Base-by-base conservation (phyloP, 1,140 invertebrate genomes). In the Bombus waltoni region DNA sequence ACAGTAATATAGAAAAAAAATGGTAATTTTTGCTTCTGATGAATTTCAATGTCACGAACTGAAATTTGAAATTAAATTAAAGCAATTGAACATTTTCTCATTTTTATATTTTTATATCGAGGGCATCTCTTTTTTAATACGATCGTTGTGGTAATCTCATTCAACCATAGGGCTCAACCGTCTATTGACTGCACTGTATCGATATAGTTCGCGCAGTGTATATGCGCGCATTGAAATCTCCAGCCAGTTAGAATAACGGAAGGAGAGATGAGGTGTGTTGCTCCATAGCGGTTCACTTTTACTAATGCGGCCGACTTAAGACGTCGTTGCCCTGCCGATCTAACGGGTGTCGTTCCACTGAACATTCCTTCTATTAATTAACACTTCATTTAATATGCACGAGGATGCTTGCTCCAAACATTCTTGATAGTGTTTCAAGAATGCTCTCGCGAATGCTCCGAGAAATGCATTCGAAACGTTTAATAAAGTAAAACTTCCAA, bases 191-290 rank as follows among this genome's bases (percentile, higher is more conserved):
- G 42, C n/a, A 47, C 35, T 3, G 15, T 62, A 57, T 8, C 40
- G 35, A 80, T 73, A 75, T 53, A 53, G 47, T 53, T 53, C 18
- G 18, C 47, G 47, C 18, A 22, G 18, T 53, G 44, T 57, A 57
- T 57, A 86, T 80, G 78, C 72, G 47, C 59, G 88, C 89, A 90
- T 90, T 47, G 65, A 86, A 84, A 68, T 88, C 84, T 72, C 87
- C 81, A 32, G 47, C 83, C 90, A 91, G 93, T 92, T 92, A 92
- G 90, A 93, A 92, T 94, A 94, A 94, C 92, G 93, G 93, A 93
- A 94, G 94, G 92, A 89, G 91, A 90, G 88, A 86, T 42, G 89
- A 81, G 62, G 47, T 89, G 87, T 89, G 81, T 81, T 78, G 72
- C 70, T 65, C 62, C 2, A 18, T 77, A 86, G 87, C 81, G 73